phyloP scores from a whole-genome alignment of 2,888 invertebrate genomes.

The Lordiphosa andalusiaca region DNA sequence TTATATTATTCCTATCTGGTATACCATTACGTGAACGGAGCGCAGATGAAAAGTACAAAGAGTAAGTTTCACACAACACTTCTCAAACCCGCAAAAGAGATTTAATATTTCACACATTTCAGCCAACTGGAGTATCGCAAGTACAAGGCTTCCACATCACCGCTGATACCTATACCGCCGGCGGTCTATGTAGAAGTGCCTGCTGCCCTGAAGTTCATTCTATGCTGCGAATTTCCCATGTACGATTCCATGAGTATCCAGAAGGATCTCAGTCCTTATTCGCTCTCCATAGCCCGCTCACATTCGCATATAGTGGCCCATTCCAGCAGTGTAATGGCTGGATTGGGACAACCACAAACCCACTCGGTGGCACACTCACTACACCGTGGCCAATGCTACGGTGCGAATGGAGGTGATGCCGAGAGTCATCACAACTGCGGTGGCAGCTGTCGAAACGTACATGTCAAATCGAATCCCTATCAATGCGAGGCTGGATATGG shows the following conservation, averaged over 20 bases:
- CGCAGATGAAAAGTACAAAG: constrained; percentile 93
- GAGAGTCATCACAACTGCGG: constrained; percentile 77
- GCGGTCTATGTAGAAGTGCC: constrained; percentile 93
- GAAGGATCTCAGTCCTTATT: constrained; percentile 79
- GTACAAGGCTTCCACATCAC: constrained; percentile 93
- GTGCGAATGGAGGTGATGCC: constrained; percentile 75
- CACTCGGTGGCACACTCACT: constrained; percentile 55
- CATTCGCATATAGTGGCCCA: constrained; percentile 80
- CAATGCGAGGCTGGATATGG: constrained; percentile 78
- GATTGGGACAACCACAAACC: constrained; percentile 54
- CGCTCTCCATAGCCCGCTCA: constrained; percentile 79
- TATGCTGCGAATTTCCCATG: constrained; percentile 94
- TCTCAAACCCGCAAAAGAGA: neutral
- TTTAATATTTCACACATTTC: constrained; percentile 20
- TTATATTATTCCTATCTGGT: constrained; percentile 93
- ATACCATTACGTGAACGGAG: constrained; percentile 93
- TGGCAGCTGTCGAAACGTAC: constrained; percentile 76
- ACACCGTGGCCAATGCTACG: constrained; percentile 76
- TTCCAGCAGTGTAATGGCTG: constrained; percentile 75
- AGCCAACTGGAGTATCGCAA: constrained; percentile 92
- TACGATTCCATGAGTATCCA: constrained; percentile 87
- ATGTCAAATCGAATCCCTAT: constrained; percentile 78
- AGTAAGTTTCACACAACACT: constrained; percentile 82
- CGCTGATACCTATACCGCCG: constrained; percentile 93
- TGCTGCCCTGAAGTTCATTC: constrained; percentile 88